These are phyloP conservation scores for Macrostomum lignano DNA, from an alignment of 1,140 invertebrate species.

Conservation along the genomic window DNA sequence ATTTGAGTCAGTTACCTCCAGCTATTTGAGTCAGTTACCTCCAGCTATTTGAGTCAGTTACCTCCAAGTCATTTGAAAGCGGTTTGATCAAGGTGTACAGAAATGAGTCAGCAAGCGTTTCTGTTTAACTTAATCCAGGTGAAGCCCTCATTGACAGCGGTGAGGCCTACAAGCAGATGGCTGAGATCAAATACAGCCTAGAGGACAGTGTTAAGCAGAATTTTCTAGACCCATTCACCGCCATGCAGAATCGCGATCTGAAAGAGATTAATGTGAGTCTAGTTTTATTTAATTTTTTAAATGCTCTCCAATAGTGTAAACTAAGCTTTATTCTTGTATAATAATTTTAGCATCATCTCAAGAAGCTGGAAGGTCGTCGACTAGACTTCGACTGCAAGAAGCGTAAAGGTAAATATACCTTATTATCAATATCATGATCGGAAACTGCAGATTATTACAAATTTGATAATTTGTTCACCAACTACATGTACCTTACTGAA, in stretches of 20 bases:
- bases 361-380: constrained; percentile 74
- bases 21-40: no score
- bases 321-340: background rate
- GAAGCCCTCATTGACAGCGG: constrained; percentile 68
- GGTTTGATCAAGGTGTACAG: background rate
- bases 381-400: constrained; percentile 88
- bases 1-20: no score
- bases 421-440: background rate
- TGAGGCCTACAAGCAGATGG: constrained; percentile 82
- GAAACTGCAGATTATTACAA: background rate
- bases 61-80: constrained; percentile 16
- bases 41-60: constrained; percentile 72
- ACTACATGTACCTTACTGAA: no score
- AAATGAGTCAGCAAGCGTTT: background rate
- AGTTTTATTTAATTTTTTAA: background rate
- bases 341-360: constrained; percentile 54
- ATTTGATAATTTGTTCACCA: no score
- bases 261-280: constrained; percentile 77
- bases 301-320: background rate
- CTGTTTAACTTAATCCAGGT: constrained; percentile 29
- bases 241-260: constrained; percentile 83
- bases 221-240: constrained; percentile 82
- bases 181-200: constrained; percentile 87
- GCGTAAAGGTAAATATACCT: constrained; percentile 32
- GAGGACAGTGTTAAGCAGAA: constrained; percentile 99